phyloP scores from a whole-genome alignment of 2,888 invertebrate species.

The Spatulosminthurus flaviceps region DNA sequence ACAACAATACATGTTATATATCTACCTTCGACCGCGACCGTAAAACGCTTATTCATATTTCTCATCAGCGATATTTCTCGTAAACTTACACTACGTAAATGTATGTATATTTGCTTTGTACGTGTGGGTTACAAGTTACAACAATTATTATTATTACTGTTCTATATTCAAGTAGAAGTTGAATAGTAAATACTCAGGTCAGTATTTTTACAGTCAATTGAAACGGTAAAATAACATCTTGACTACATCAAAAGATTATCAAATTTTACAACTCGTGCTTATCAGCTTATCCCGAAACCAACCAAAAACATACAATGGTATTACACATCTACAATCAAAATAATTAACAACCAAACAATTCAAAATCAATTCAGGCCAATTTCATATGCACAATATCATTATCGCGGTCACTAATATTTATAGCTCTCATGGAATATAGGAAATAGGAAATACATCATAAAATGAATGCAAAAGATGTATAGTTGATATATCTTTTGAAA shows the following conservation, averaged over 20 bases:
- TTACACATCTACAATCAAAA: no score
- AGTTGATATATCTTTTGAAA: no score
- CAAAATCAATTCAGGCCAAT: no score
- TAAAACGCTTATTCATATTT: no score
- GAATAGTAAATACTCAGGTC: slow-evolving; percentile 20
- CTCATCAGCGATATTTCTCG: neutral
- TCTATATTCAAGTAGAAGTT: neutral
- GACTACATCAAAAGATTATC: slow-evolving; percentile 18
- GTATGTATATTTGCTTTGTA: slow-evolving; percentile 20
- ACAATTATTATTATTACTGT: slow-evolving; percentile 18
- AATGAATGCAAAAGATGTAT: no score
- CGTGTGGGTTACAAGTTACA: slow-evolving; percentile 23
- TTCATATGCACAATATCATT: no score
- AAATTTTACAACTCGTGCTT: neutral
- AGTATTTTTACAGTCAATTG: slow-evolving; percentile 15
- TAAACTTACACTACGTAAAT: neutral
- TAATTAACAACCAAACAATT: no score
- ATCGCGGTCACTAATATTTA: no score
- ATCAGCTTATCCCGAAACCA: neutral
- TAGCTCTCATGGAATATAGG: no score
- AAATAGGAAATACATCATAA: no score
- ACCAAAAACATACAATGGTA: neutral
- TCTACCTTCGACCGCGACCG: no score
- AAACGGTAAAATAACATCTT: slow-evolving; percentile 14
- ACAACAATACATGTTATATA: neutral